Evolutionary conservation across 2,888 invertebrate species (phyloP).

Genomic region (Tricholauxania praeusta): DNA sequence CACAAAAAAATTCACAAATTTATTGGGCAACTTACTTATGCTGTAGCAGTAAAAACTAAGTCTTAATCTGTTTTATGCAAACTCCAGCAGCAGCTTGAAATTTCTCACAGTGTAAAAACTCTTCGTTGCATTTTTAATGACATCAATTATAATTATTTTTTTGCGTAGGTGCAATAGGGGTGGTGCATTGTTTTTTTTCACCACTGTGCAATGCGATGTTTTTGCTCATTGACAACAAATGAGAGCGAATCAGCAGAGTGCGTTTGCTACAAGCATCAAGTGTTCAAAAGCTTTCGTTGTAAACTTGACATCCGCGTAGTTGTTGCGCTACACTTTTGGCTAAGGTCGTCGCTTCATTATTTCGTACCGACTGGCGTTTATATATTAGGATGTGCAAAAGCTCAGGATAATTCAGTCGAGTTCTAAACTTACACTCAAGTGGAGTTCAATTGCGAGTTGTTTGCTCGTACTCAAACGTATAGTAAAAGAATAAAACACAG

Average conservation of each 20-base stretch:
- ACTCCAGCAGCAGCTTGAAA: too few species aligned
- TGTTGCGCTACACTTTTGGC: not conserved
- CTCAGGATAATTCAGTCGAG: constrained; percentile 64
- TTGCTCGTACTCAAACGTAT: constrained; percentile 68
- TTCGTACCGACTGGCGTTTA: not conserved
- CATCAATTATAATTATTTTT: too few species aligned
- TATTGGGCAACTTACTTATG: too few species aligned
- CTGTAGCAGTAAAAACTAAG: too few species aligned
- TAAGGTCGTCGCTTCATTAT: constrained; percentile 18
- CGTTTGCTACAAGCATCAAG: not conserved
- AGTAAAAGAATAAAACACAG: constrained; percentile 47
- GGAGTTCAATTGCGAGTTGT: constrained; percentile 66
- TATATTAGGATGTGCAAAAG: constrained; percentile 39
- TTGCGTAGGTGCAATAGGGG: not conserved
- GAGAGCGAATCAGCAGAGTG: not conserved
- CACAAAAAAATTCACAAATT: too few species aligned
- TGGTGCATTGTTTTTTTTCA: constrained; percentile 20
- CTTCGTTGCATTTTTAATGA: too few species aligned
- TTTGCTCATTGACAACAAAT: not conserved
- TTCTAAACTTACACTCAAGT: constrained; percentile 67
- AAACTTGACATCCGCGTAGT: not conserved
- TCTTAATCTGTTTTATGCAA: too few species aligned
- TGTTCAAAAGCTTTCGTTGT: not conserved
- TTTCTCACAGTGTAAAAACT: too few species aligned
- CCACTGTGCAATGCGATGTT: not conserved